Conservation (phyloP, 2,113 vertebrate species). For the Cheirogaleus medius region DNA sequence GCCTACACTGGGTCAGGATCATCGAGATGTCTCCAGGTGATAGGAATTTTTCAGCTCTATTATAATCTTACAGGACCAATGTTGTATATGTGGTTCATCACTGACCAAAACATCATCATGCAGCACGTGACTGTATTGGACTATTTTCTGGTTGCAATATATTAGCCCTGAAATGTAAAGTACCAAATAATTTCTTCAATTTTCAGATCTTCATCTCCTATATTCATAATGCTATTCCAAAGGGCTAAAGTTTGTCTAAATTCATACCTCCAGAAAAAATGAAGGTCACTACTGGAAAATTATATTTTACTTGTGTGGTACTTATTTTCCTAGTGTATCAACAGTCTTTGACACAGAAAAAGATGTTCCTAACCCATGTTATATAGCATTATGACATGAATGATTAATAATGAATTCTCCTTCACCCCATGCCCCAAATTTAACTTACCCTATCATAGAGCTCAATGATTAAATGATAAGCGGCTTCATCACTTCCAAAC, state of each 20-base stretch:
- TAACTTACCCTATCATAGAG: slow-evolving; percentile 96
- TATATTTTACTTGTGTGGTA: background rate
- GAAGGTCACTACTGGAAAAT: background rate
- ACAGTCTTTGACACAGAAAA: background rate
- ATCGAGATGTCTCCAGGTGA: background rate
- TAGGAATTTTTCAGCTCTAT: background rate
- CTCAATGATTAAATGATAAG: slow-evolving; percentile 96
- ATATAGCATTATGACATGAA: background rate
- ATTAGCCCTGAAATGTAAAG: background rate
- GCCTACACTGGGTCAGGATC: background rate
- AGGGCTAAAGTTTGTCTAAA: background rate
- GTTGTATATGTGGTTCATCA: background rate
- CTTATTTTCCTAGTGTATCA: background rate
- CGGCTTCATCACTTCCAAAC: slow-evolving; percentile 96
- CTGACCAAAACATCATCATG: background rate
- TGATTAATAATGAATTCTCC: background rate
- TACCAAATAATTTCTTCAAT: background rate
- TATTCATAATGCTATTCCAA: background rate
- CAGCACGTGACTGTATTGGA: background rate
- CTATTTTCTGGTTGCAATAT: background rate
- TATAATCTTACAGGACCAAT: background rate
- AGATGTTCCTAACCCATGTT: background rate
- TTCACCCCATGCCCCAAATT: accelerated
- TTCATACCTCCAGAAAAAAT: background rate
- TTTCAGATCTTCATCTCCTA: background rate